A percentile compares a stretch with the other conserved stretches of the same genome.
Evolutionary conservation across 2,113 vertebrate species (phyloP).

Genomic region (Ivindomyrus marchei): DNA sequence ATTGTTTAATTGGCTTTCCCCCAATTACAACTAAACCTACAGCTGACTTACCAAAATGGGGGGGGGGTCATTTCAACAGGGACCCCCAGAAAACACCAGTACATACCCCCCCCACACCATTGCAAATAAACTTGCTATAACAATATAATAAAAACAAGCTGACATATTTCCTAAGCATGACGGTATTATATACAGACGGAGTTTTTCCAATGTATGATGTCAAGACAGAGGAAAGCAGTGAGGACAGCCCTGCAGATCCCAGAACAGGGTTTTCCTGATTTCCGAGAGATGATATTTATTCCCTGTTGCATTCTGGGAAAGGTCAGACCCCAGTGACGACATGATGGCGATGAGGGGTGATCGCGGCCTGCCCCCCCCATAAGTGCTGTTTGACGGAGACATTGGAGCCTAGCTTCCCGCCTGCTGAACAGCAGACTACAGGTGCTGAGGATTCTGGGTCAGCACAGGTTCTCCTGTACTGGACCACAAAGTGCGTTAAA

Average conservation of each 20-base stretch:
- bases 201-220: background rate
- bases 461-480: background rate
- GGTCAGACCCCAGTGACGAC: background rate
- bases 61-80: background rate
- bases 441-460: too few relatives aligned
- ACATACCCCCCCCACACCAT: background rate
- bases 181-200: background rate
- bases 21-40: background rate
- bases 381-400: background rate
- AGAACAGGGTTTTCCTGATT: background rate
- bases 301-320: background rate
- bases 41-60: background rate
- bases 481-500: background rate
- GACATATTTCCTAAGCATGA: background rate
- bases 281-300: slow-evolving; percentile 8
- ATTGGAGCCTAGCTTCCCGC: background rate
- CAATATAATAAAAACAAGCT: background rate
- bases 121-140: background rate
- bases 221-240: background rate
- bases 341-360: background rate
- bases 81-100: background rate
- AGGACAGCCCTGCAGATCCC: background rate
- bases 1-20: background rate
- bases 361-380: background rate
- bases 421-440: too few relatives aligned